Base-by-base conservation (phyloP, 2,113 vertebrate genomes). In the Lampris incognitus region DNA sequence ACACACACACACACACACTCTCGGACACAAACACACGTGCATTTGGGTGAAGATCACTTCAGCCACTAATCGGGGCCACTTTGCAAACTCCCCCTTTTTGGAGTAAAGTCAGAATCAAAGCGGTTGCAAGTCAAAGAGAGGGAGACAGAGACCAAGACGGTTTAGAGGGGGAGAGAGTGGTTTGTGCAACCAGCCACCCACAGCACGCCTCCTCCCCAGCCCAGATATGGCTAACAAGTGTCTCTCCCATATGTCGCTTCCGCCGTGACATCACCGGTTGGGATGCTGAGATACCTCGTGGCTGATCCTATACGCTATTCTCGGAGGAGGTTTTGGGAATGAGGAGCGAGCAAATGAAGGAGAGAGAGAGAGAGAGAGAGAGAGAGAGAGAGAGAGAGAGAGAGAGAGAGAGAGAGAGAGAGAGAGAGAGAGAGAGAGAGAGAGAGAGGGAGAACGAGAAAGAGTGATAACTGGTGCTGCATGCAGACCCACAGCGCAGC, bases 11-110 rank as follows among this genome's bases (percentile, higher is more conserved):
- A 56, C 54, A 36, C 49, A 51, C 49, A 51, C 49, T 9, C 49
- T 9, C 49, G 11, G 7, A 57, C 55, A n/a, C 60, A 62, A 4
- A 40, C 60, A 62, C 75, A 66, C 50, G 78, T 41, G 57, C 54
- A 57, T 87, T 84, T 74, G 85, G 85, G 81, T 66, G 87, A 85
- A 85, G 89, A 78, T 68, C 56, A 87, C 72, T 77, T 49, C 67
- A 86, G 82, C 85, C 85, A 76, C 86, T 86, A 85, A 89, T 92
- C 89, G 88, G 83, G 81, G 74, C 72, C 87, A 86, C 73, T 76
- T 70, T 78, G 68, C 78, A 51, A 13, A 38, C 72, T 82, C 82
- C 85, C 85, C 78, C 80, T 83, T 50, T 59, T 61, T 13, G 40
- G 5, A 44, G 37, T 50, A 41, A 9, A 78, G 52, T 51, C 38